These are phyloP conservation scores for Anguilla marmorata DNA, from an alignment of 2,797 vertebrate genomes.

Conservation along the genomic window DNA sequence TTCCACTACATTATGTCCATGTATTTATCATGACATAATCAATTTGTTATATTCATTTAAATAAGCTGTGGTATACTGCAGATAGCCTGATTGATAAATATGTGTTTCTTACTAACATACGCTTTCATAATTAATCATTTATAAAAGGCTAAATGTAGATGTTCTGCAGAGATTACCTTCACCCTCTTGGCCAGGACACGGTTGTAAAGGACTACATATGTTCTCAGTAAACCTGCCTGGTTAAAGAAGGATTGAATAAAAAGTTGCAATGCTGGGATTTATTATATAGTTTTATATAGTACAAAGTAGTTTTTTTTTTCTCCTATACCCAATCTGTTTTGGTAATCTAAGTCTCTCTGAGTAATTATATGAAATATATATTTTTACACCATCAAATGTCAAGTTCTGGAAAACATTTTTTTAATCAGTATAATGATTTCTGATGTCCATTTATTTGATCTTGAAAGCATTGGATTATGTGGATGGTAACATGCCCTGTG, in stretches of 20 bases:
- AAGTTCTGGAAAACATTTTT: neutral
- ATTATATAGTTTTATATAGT: too few relatives aligned
- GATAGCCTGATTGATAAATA: neutral
- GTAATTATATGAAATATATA: neutral
- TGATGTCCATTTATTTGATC: neutral
- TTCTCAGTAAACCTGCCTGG: neutral
- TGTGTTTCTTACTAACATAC: neutral
- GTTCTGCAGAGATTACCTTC: neutral
- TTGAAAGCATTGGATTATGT: neutral
- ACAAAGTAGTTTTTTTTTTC: neutral
- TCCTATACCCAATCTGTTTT: neutral
- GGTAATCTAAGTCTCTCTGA: neutral
- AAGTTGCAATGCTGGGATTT: neutral
- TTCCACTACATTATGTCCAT: neutral
- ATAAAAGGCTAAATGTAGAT: neutral
- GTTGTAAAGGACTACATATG: neutral
- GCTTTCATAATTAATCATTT: neutral
- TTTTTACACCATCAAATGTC: neutral
- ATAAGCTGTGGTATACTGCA: neutral
- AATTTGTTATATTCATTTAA: neutral
- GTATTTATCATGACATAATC: neutral
- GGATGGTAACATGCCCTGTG: conserved; percentile 15
- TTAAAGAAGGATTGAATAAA: neutral
- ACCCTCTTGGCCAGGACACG: neutral
- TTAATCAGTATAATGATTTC: neutral